A percentile compares a stretch with the other conserved stretches of the same genome.
phyloP scores from a whole-genome alignment of 1,140 invertebrate species.

The Colletes latitarsis region DNA sequence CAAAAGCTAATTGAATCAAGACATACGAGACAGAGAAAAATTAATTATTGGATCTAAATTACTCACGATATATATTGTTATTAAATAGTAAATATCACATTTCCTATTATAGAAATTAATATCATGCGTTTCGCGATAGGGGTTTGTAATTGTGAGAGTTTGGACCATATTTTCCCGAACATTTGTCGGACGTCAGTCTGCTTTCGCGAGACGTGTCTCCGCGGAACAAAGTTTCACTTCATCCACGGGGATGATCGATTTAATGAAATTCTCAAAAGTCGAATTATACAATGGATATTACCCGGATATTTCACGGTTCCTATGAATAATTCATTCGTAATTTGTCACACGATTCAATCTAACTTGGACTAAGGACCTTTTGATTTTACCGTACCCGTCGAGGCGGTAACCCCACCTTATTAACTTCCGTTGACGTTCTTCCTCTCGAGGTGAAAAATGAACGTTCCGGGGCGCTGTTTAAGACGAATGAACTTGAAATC shows the following conservation, averaged over 20 bases:
- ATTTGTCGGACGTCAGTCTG: not conserved
- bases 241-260: constrained; percentile 36
- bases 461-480: not conserved
- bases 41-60: too few relatives aligned
- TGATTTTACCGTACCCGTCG: not conserved
- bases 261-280: constrained; percentile 45
- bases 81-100: too few relatives aligned
- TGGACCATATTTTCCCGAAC: not conserved
- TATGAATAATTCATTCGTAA: constrained; percentile 59
- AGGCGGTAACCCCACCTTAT: not conserved
- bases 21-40: too few relatives aligned
- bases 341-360: constrained; percentile 57
- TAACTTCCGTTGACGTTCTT: not conserved
- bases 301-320: constrained; percentile 37
- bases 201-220: not conserved
- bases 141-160: too few relatives aligned
- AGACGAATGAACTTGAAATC: not conserved
- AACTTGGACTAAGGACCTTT: constrained; percentile 40
- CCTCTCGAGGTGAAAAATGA: not conserved
- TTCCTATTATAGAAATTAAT: too few relatives aligned
- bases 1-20: too few relatives aligned
- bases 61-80: too few relatives aligned
- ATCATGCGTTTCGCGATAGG: too few relatives aligned
- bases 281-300: constrained; percentile 49
- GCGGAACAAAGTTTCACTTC: not conserved